Conservation (phyloP, 2,113 vertebrate genomes). For the Neolamprologus kungweensis region DNA sequence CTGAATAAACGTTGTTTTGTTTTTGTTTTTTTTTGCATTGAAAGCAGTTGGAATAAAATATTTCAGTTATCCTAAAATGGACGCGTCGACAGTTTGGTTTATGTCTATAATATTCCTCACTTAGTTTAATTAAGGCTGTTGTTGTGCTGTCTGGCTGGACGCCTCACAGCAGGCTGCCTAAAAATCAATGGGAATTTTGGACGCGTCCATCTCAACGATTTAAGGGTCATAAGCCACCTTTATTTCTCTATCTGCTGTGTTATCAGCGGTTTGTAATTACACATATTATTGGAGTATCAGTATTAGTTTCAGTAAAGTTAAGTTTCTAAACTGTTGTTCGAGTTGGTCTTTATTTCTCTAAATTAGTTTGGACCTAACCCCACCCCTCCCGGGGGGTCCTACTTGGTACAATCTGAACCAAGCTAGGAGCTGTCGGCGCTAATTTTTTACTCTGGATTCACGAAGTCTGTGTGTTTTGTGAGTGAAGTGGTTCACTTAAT, state of each 20-base stretch:
- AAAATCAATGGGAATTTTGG: slow-evolving; percentile 52
- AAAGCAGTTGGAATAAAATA: not conserved
- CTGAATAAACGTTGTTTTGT: not conserved
- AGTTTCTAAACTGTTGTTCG: not conserved
- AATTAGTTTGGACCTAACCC: not conserved
- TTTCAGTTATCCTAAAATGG: not conserved
- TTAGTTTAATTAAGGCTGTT: not conserved
- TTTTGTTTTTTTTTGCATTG: not conserved
- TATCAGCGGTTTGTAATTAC: not conserved
- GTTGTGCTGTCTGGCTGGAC: slow-evolving; percentile 3
- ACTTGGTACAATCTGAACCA: slow-evolving; percentile 28
- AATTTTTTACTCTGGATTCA: not conserved
- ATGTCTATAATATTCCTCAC: not conserved
- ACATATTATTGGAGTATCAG: accelerated
- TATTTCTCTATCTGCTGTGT: not conserved
- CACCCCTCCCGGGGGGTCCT: not conserved
- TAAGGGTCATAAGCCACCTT: accelerated
- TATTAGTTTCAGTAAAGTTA: accelerated
- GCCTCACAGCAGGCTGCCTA: slow-evolving; percentile 23
- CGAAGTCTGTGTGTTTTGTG: not conserved
- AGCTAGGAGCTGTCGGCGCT: slow-evolving; percentile 28
- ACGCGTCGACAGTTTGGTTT: not conserved
- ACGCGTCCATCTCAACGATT: slow-evolving; percentile 13
- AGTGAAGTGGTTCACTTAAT: not conserved
- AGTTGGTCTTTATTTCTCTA: not conserved